Percentiles rank a stretch among this genome's conserved stretches.
phyloP scores from a whole-genome alignment of 1,140 invertebrate genomes.

The Drosophila ficusphila region DNA sequence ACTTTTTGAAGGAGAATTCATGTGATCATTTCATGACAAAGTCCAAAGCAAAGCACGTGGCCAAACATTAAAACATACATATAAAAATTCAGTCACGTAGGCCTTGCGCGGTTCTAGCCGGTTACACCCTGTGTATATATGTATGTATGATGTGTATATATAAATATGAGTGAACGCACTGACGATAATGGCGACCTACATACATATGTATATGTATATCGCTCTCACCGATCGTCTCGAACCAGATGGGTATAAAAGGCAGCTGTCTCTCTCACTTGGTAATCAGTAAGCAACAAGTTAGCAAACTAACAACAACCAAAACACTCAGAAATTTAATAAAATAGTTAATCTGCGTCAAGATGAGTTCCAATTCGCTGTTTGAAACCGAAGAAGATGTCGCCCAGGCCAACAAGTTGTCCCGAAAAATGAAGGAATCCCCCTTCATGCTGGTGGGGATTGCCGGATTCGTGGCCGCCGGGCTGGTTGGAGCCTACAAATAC shows the following conservation, averaged over 20 bases:
- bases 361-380: conserved; percentile 79
- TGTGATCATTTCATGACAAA: conserved; percentile 54
- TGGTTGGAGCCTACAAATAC: conserved; percentile 90
- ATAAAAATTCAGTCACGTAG: neutral
- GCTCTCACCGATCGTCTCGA: neutral
- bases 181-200: conserved; percentile 29
- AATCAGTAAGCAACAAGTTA: conserved; percentile 56
- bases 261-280: neutral
- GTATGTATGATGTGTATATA: neutral
- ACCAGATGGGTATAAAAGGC: conserved; percentile 49
- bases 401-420: conserved; percentile 85
- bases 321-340: too few species aligned
- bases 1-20: conserved; percentile 14
- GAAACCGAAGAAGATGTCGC: conserved; percentile 82
- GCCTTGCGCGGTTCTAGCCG: conserved; percentile 5
- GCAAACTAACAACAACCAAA: conserved; percentile 5
- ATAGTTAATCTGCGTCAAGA: conserved; percentile 20
- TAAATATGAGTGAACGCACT: too few species aligned
- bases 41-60: conserved; percentile 9
- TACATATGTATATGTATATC: conserved; percentile 9
- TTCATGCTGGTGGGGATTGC: conserved; percentile 88
- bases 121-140: neutral
- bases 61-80: neutral
- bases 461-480: conserved; percentile 88
- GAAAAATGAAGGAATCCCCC: conserved; percentile 88